phyloP scores from a whole-genome alignment of 92 coral and sea anemone species.

The Isaurus tuberculatus region DNA sequence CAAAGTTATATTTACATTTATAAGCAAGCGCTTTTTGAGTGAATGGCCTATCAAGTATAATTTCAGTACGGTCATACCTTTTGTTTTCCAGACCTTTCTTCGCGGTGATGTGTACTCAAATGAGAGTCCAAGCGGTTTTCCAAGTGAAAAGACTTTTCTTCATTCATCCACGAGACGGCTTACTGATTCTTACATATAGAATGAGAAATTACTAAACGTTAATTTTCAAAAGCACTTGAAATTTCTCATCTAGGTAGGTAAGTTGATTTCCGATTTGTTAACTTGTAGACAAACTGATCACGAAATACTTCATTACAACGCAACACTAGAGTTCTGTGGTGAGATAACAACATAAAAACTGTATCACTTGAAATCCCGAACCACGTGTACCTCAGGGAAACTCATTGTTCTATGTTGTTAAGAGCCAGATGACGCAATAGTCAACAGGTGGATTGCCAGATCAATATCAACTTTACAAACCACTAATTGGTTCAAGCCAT shows the following conservation, averaged over 20 bases:
- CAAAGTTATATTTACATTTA: slow-evolving; percentile 7
- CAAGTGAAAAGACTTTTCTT: background rate
- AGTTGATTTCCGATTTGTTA: background rate
- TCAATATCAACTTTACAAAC: slow-evolving; percentile 26
- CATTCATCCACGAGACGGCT: background rate
- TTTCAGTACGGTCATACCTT: slow-evolving; percentile 16
- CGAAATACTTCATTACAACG: background rate
- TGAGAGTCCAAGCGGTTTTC: slow-evolving; percentile 9
- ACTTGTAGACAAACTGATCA: slow-evolving; percentile 10
- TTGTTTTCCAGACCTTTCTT: slow-evolving; percentile 15
- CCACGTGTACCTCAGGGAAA: slow-evolving; percentile 14
- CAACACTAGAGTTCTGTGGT: background rate
- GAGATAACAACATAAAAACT: background rate
- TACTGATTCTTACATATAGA: background rate
- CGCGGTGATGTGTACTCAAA: background rate
- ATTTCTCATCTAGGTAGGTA: background rate
- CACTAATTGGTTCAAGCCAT: background rate
- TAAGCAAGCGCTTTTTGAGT: background rate
- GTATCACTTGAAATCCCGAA: slow-evolving; percentile 9
- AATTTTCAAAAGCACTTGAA: background rate
- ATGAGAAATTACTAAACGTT: background rate
- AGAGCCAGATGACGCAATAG: slow-evolving; percentile 11
- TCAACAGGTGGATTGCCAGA: slow-evolving; percentile 3
- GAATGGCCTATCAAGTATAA: background rate
- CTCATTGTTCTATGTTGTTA: slow-evolving; percentile 35